Conservation (phyloP, 2,113 vertebrate species). For the Neolamprologus sp. region DNA sequence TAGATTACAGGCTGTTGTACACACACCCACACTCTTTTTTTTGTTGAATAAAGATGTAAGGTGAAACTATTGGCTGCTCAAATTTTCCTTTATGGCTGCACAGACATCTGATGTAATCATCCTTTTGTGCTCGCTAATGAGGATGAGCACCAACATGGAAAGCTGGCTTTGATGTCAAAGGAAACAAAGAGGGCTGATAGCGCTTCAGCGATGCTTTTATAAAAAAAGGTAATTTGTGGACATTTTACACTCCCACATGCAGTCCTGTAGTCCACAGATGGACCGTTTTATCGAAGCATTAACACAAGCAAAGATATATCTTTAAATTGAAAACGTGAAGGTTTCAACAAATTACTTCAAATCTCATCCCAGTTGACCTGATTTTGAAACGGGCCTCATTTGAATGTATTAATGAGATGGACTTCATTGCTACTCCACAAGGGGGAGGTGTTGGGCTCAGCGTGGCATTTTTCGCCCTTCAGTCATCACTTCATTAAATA, state of each 20-base stretch:
- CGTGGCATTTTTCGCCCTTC: background rate
- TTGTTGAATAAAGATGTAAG: background rate
- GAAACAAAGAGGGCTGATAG: background rate
- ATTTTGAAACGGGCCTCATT: slow-evolving; percentile 34
- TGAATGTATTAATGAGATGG: slow-evolving; percentile 13
- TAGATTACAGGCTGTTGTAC: background rate
- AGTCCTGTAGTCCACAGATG: background rate
- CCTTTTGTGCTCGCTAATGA: background rate
- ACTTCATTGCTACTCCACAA: background rate
- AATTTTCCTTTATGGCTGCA: background rate
- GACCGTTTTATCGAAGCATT: background rate
- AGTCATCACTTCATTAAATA: slow-evolving; percentile 28
- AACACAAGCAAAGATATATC: background rate
- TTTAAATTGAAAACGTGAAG: background rate
- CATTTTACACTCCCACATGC: background rate
- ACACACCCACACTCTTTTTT: background rate
- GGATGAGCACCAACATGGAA: background rate
- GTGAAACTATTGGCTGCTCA: background rate
- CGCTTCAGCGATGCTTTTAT: background rate
- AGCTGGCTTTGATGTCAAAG: slow-evolving; percentile 7
- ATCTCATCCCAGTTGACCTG: slow-evolving; percentile 36
- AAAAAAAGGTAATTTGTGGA: background rate
- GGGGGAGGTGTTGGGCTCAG: slow-evolving; percentile 27
- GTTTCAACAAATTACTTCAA: slow-evolving; percentile 5
- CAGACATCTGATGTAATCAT: background rate